Percentiles rank a stretch among this genome's conserved stretches.
These are phyloP conservation scores for Oreochromis niloticus DNA, from an alignment of 2,113 vertebrate genomes.

Conservation along the genomic window DNA sequence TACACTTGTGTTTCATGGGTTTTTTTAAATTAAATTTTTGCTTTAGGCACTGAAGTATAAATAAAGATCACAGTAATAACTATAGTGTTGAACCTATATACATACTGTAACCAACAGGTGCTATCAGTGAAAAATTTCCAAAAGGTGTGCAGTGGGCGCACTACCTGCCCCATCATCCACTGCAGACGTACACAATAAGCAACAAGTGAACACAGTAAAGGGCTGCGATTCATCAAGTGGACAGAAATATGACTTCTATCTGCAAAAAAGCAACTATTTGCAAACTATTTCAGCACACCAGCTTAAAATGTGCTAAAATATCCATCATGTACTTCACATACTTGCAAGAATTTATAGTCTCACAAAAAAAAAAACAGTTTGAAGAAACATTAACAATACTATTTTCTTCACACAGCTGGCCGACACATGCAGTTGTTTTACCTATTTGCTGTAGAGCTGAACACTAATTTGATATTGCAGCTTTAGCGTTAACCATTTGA, in stretches of 20 bases:
- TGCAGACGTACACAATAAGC: not conserved
- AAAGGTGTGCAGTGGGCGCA: not conserved
- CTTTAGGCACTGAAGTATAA: not conserved
- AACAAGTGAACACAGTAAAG: not conserved
- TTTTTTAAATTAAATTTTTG: not conserved
- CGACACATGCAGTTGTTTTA: accelerated
- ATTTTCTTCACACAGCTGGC: not conserved
- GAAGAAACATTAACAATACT: not conserved
- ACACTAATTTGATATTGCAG: not conserved
- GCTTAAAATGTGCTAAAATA: not conserved
- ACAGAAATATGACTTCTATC: not conserved
- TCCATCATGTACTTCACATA: not conserved
- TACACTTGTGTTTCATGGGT: not conserved
- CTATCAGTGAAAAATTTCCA: not conserved
- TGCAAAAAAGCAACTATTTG: not conserved
- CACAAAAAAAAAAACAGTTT: accelerated
- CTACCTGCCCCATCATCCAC: not conserved
- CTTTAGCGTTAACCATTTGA: not conserved
- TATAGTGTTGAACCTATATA: not conserved
- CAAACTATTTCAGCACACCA: not conserved
- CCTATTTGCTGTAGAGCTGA: not conserved
- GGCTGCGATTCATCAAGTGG: not conserved
- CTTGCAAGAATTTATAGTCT: not conserved
- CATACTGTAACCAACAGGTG: not conserved
- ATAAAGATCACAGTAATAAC: not conserved